A percentile compares a stretch with the other conserved stretches of the same genome.
These are phyloP conservation scores for Grallaria varia DNA, from an alignment of 2,113 vertebrate genomes.

Conservation along the genomic window DNA sequence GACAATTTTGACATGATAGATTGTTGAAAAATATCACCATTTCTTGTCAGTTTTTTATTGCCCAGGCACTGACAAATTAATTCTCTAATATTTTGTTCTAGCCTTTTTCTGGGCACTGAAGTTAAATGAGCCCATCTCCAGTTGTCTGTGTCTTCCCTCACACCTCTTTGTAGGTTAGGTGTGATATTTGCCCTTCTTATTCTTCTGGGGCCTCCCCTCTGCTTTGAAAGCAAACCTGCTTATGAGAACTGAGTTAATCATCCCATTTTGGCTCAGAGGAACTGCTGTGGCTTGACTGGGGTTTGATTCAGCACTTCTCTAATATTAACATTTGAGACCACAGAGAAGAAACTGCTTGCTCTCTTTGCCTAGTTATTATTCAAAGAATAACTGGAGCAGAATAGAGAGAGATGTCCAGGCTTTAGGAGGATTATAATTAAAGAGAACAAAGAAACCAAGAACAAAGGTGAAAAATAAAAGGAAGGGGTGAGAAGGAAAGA, in stretches of 20 bases:
- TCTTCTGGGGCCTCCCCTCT: background rate
- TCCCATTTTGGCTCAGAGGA: background rate
- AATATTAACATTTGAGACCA: background rate
- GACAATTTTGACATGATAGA: background rate
- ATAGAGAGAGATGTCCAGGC: background rate
- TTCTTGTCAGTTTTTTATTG: background rate
- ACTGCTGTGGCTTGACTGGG: background rate
- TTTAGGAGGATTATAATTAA: conserved; percentile 52
- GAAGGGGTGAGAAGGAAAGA: background rate
- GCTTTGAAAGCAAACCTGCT: background rate
- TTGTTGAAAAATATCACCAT: background rate
- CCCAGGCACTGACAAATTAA: background rate
- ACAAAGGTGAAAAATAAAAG: conserved; percentile 14
- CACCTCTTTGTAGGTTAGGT: background rate
- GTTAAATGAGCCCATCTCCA: background rate
- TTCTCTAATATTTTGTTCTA: background rate
- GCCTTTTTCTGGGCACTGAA: background rate
- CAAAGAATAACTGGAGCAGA: background rate
- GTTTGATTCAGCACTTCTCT: background rate
- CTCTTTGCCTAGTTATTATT: background rate
- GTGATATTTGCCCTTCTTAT: background rate
- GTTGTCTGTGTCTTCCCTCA: background rate
- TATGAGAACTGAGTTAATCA: background rate
- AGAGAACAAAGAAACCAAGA: conserved; percentile 9
- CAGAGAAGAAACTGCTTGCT: background rate